Evolutionary conservation across 2,113 vertebrate genomes (phyloP), one percentile per base, ranked within the genome.

Genomic region (Solenodon paradoxus): DNA sequence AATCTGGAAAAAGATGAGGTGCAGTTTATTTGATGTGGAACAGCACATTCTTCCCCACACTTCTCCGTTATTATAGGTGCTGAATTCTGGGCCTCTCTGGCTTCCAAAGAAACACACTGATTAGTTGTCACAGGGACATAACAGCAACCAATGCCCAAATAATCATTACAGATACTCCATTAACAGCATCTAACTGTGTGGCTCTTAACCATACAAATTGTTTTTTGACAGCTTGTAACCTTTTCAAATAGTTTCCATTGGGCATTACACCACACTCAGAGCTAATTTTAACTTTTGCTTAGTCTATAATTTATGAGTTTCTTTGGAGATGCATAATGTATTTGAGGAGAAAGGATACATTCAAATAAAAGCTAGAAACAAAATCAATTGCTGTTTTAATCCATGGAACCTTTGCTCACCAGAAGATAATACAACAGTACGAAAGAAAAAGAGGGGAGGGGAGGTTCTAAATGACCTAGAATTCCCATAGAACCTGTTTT

Each of bases 111-210:
- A 99, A 98, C 97, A 98, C 74, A 90, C 92, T 97, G 97, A 98
- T 98, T 98, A 97, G 98, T 98, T 98, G 98, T 98, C 98, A 99
- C 99, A 99, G 98, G 99, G 98, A 98, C 98, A 97, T 98, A 98
- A 98, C 98, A 98, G 97, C 96, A 99, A 98, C 98, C 98, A 98
- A 98, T 97, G 97, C 96, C 98, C 97, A 98, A 98, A 98, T 98
- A 98, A 98, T 98, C 97, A 92, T 98, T 98, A 98, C 83, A 97
- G 91, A 98, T 98, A 98, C 93, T 98, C 98, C 97, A 98, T 98
- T 98, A 98, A 98, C 90, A 97, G 95, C 95, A 98, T 98, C 98
- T 98, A 97, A 98, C 97, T 94, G 94, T 97, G 97, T 97, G 98
- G 97, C 97, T 98, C 98, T 98, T 98, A 98, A 98, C 97, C 98